Base-by-base conservation (phyloP, 1,140 invertebrate species). In the Temnothorax longispinosus region DNA sequence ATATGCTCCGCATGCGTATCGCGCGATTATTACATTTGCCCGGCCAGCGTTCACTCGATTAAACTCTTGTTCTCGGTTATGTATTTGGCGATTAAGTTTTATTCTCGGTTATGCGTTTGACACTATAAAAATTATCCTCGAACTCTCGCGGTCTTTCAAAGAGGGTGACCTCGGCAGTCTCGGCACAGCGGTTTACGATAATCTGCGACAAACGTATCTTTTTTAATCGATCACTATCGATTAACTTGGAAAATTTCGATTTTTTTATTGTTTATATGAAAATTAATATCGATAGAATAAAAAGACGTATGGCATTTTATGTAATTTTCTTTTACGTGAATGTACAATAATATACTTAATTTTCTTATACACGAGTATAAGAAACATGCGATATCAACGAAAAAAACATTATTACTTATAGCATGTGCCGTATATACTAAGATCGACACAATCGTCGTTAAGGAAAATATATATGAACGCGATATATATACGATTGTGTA, bases 11-110 rank as follows among this genome's bases (percentile, higher is more conserved):
- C 21, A 6, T 27, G 38, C 18, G 13, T 72, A 72, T 72, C 67
- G 52, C 41, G 10, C 32, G 47, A 56, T 82, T 72, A 82, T 72
- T 81, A 62, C 50, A 27, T 82, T 54, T 35, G 38, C 7, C 18
- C 15, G 27, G 8, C 52, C 21, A 35, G 7, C n/a, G 18, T 72
- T 15, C 44, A 38, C 58, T 65, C 41, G 41, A 78, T 78, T 64
- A 80, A 27, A 67, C 41, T 67, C 62, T 64, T 64, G 27, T 60
- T 77, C 41, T 38, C n/a, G 44, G 27, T 38, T 65, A 52, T 52
- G n/a, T 15, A 41, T 35, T 74, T 38, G 50, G 50, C 44, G 13
- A 76, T 76, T 60, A 76, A 76, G 6, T 76, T 60, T 60, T 44
- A 15, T 60, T 76, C 38, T 62, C 21, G 21, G 0, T 32, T 47